phyloP scores from a whole-genome alignment of 2,888 invertebrate genomes.

The Dasypogon diadema region DNA sequence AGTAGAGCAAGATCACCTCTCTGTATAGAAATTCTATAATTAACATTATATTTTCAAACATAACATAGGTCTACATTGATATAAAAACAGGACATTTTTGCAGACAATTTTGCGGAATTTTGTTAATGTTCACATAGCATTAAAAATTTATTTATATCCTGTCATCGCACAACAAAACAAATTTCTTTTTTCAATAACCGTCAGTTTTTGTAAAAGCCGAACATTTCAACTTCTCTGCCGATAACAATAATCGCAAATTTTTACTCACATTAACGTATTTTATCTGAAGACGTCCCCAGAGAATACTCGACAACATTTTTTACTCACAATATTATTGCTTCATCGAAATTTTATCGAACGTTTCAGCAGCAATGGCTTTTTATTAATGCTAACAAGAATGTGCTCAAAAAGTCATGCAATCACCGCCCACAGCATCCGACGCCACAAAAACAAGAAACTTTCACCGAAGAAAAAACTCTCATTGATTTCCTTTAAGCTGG shows the following conservation, averaged over 20 bases:
- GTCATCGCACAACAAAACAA: too few species aligned
- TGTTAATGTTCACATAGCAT: too few species aligned
- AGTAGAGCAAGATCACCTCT: too few species aligned
- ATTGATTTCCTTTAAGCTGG: conserved; percentile 53
- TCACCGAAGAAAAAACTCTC: conserved; percentile 28
- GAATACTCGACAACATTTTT: neutral
- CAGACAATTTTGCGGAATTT: too few species aligned
- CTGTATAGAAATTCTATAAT: too few species aligned
- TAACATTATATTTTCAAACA: too few species aligned
- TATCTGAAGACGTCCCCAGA: conserved; percentile 14
- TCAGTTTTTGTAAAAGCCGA: too few species aligned
- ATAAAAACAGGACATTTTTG: too few species aligned
- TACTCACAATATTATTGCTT: conserved; percentile 43
- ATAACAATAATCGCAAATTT: neutral
- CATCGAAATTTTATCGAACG: conserved; percentile 29
- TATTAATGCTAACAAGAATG: conserved; percentile 36
- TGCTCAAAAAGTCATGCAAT: conserved; percentile 40
- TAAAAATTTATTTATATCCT: too few species aligned
- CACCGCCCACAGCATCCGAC: conserved; percentile 43
- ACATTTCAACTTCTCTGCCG: too few species aligned
- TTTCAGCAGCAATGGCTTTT: conserved; percentile 32
- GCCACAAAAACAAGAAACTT: conserved; percentile 37
- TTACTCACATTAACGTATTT: neutral
- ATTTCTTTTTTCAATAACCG: too few species aligned
- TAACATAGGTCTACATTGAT: too few species aligned